Base-by-base conservation (phyloP, 2,888 invertebrate species). In the Cheilosia soror region DNA sequence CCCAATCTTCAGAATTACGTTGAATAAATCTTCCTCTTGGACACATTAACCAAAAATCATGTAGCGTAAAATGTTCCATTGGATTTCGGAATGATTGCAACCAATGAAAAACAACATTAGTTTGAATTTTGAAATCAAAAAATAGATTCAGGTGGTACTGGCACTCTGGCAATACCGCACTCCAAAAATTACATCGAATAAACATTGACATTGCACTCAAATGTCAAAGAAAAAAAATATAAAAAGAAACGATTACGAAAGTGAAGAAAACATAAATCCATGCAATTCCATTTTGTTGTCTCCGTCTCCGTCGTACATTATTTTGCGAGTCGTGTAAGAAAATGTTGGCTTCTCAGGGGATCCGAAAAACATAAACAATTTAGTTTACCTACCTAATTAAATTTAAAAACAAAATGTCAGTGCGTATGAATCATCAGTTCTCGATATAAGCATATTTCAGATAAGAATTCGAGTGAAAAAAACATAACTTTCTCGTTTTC, bases 351-450 rank as follows among this genome's bases (percentile, higher is more conserved):
- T 29, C n/a, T 4, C 13, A 42, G 37, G 9, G 37, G 4, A 51
- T 13, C n/a, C 11, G 55, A 40, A 25, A 25, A 11, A 33, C 37
- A 51, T 47, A 51, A 71, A 65, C 31, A 60, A 63, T 60, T 55
- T 63, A 42, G 37, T 69, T 76, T 55, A 20, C 20, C 20, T 55
- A 20, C 20, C 20, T 20, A 63, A 82, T 82, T 82, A 29, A 69
- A 80, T 80, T 76, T 57, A 71, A 80, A 84, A 84, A 84, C 71
- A 84, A 75, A 69, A 63, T 84, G 55, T 40, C 47, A 75, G 80
- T 80, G 80, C 69, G 55, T 60, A 58, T 80, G 84, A 84, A 53
- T 84, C 84, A 84, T 47, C n/a, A 20, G 60, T 79, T 37, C 44
- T 73, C 62, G 44, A 63, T 58, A 51, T 65, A 63, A 75, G 73